Evolutionary conservation across 2,888 invertebrate species (phyloP), one percentile per base, ranked within the genome.

Genomic region (Camponotus fellah): DNA sequence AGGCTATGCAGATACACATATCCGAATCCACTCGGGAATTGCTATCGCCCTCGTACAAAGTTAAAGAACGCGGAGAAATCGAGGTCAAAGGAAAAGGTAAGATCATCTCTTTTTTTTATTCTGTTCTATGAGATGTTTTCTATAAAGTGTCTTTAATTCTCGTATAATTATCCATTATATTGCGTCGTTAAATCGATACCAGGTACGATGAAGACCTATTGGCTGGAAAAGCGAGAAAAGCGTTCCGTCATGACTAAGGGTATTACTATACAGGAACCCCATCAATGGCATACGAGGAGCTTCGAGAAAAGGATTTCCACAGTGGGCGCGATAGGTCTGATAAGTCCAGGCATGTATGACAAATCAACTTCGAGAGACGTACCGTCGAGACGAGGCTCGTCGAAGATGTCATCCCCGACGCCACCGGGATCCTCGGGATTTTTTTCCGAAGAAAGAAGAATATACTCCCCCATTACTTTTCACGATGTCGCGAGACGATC

Each of bases 1-100:
- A 97, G 92, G 97, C 99, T 0, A 99, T 99, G 98, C 97, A 98
- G 95, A 98, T 99, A 85, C 99, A 99, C 94, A 98, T 99, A 92
- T 99, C 99, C 3, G 97, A 99, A 94, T 97, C 98, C 0, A 99
- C 99, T 0, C 97, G 96, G 92, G 96, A 97, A 89, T 95, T 97
- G 21, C 95, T 99, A 9, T 97, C 98, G 0, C 95, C 96, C 0
- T 96, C 96, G 0, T 99, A 98, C 93, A 96, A 96, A 92, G 97
- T 98, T 4, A 96, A 95, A 10, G 98, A 98, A 93, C 96, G 98
- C 9, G 98, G 98, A 3, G 98, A 98, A 94, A 97, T 98, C 85
- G 97, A 97, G 92, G 97, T 99, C 0, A 99, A 99, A 95, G 99
- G 98, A 65, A 98, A 98, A 96, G 98, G 98, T 96, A 95, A 90